A percentile compares a stretch with the other conserved stretches of the same genome.
These are phyloP conservation scores for Andrena chrysosceles DNA, from an alignment of 2,888 invertebrate species.

Conservation along the genomic window DNA sequence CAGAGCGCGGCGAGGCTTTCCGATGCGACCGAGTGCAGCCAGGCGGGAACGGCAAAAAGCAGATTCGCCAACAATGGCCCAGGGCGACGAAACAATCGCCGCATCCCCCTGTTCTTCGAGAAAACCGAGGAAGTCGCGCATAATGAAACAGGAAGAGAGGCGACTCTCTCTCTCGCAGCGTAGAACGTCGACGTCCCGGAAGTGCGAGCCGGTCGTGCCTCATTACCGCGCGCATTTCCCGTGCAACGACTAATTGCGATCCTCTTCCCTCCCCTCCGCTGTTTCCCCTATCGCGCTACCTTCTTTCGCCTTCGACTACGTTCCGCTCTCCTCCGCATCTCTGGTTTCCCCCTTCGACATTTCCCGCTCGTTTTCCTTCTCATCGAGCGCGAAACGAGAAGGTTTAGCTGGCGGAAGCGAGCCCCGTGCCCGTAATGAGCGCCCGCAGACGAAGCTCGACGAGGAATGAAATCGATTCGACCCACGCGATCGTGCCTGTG, in stretches of 20 bases:
- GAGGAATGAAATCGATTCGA: slow-evolving; percentile 73
- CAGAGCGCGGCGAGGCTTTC: slow-evolving; percentile 54
- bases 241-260: slow-evolving; percentile 77
- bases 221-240: slow-evolving; percentile 76
- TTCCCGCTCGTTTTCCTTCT: slow-evolving; percentile 50
- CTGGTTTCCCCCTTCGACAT: slow-evolving; percentile 10
- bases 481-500: slow-evolving; percentile 46
- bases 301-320: not conserved
- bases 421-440: slow-evolving; percentile 34
- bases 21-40: slow-evolving; percentile 51
- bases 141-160: slow-evolving; percentile 49
- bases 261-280: slow-evolving; percentile 24
- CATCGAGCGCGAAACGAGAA: slow-evolving; percentile 15
- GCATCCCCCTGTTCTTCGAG: slow-evolving; percentile 29
- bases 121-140: slow-evolving; percentile 41
- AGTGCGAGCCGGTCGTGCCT: slow-evolving; percentile 69
- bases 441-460: slow-evolving; percentile 12
- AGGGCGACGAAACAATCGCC: slow-evolving; percentile 46
- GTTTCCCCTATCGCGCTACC: not conserved
- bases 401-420: not conserved
- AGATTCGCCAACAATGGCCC: slow-evolving; percentile 51
- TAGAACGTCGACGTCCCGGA: slow-evolving; percentile 69
- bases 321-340: slow-evolving; percentile 29
- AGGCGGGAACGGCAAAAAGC: slow-evolving; percentile 50
- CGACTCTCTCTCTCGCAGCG: slow-evolving; percentile 19